phyloP scores from a whole-genome alignment of 2,113 vertebrate species.

The Macrotus californicus region DNA sequence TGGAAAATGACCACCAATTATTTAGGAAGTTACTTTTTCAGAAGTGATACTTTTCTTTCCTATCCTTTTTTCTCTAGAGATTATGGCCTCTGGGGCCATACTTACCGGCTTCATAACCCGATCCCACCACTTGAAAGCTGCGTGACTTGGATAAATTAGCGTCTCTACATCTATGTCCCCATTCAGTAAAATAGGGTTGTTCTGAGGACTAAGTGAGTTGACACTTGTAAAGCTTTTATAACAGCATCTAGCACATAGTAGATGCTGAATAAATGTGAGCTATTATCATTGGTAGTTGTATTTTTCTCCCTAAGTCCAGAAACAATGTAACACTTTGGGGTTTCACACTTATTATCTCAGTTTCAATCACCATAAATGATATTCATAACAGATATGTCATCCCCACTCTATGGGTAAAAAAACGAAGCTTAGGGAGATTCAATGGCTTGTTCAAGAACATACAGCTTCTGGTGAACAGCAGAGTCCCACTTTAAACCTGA shows the following conservation, averaged over 20 bases:
- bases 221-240: neutral
- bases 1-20: neutral
- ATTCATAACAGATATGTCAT: neutral
- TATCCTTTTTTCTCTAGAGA: neutral
- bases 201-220: neutral
- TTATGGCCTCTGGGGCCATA: neutral
- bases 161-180: neutral
- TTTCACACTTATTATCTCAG: neutral
- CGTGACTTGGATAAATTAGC: neutral
- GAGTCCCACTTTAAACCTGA: neutral
- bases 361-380: neutral
- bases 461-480: neutral
- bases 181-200: neutral
- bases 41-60: neutral
- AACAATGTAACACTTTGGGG: neutral
- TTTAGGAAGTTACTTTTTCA: neutral
- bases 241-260: neutral
- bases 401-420: neutral
- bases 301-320: neutral
- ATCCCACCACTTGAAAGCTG: neutral
- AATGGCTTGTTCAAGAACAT: neutral
- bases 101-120: neutral
- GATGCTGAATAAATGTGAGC: neutral
- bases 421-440: neutral
- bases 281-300: neutral